Percentiles rank a stretch among this genome's conserved stretches.
phyloP scores from a whole-genome alignment of 2,797 vertebrate species.

The Sebastes vulpes region DNA sequence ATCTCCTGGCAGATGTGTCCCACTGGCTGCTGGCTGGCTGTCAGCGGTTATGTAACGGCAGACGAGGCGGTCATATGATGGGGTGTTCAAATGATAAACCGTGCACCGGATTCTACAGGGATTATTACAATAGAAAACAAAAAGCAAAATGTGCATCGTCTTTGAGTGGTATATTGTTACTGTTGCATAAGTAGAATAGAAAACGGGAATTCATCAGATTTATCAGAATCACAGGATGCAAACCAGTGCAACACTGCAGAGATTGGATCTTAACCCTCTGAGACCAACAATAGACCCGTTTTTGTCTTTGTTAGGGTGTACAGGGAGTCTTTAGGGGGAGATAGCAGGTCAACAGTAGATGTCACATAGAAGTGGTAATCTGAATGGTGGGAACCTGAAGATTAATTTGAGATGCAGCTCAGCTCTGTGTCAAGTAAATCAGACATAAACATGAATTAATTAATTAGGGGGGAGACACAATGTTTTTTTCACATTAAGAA shows the following conservation, averaged over 20 bases:
- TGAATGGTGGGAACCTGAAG: too few relatives aligned
- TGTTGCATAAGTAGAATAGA: neutral
- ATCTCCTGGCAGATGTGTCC: slow-evolving; percentile 60
- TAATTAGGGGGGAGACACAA: too few relatives aligned
- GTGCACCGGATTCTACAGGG: slow-evolving; percentile 17
- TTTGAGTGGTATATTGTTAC: neutral
- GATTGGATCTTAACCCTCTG: neutral
- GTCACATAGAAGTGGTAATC: too few relatives aligned
- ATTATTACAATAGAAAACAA: neutral
- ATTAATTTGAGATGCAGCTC: too few relatives aligned
- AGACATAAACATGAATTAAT: too few relatives aligned
- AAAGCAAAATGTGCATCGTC: neutral
- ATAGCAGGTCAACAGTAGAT: too few relatives aligned
- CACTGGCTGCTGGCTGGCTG: slow-evolving; percentile 21
- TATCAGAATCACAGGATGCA: neutral
- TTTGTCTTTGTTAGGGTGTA: too few relatives aligned
- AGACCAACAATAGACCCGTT: too few relatives aligned
- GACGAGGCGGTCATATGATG: slow-evolving; percentile 29
- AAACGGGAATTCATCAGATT: neutral
- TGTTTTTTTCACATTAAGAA: neutral
- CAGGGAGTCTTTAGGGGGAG: too few relatives aligned
- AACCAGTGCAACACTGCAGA: neutral
- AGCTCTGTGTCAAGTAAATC: too few relatives aligned
- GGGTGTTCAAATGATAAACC: slow-evolving; percentile 2
- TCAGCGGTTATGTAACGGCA: slow-evolving; percentile 53